Percentiles rank a stretch among this genome's conserved stretches.
Conservation (phyloP, 2,113 vertebrate species). For the Tursiops truncatus region DNA sequence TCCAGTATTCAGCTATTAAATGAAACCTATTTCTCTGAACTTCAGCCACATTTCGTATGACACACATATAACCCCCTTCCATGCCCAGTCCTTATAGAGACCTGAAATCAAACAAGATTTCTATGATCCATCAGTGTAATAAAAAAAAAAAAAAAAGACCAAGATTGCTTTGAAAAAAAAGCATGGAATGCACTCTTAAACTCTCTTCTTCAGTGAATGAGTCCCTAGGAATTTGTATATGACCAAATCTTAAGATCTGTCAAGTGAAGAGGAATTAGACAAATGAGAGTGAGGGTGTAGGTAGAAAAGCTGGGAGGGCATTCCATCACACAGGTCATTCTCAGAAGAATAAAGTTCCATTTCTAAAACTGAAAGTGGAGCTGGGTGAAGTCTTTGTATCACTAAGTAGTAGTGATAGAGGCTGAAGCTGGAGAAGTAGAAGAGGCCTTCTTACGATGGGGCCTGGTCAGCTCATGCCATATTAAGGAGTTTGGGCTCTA, state of each 20-base stretch:
- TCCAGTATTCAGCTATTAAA: slow-evolving; percentile 42
- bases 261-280: neutral
- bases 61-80: slow-evolving; percentile 35
- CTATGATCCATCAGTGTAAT: slow-evolving; percentile 40
- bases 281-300: neutral
- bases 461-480: fast-evolving
- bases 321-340: neutral
- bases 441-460: too few relatives aligned
- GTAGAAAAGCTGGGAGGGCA: neutral
- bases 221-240: neutral
- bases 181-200: neutral
- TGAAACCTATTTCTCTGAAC: slow-evolving; percentile 70
- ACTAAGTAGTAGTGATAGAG: neutral
- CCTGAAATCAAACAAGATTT: slow-evolving; percentile 59
- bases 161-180: neutral
- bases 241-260: neutral
- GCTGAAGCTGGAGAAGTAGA: neutral
- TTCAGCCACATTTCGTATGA: slow-evolving; percentile 55
- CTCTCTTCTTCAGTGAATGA: neutral
- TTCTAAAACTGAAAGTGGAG: neutral
- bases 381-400: neutral
- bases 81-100: neutral
- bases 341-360: neutral
- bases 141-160: neutral
- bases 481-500: neutral